These are phyloP conservation scores for Girardinus metallicus DNA, from an alignment of 2,797 vertebrate species.

Conservation along the genomic window DNA sequence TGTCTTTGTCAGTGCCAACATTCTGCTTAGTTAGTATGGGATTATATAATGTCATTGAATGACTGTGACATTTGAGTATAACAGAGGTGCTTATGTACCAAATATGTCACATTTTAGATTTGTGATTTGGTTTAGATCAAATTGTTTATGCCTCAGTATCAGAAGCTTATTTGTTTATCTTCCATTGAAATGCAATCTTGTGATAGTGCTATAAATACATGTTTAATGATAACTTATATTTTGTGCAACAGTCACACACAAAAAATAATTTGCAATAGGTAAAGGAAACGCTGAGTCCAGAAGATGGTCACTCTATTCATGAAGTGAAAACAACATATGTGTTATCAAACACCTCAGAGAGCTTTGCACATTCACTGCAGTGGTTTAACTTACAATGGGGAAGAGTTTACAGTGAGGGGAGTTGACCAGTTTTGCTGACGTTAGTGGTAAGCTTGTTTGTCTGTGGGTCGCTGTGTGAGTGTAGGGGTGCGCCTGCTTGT, in stretches of 20 bases:
- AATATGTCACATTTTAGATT: neutral
- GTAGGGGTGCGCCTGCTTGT: conserved; percentile 30
- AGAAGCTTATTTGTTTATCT: neutral
- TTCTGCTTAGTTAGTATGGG: neutral
- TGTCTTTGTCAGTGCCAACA: neutral
- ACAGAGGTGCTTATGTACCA: neutral
- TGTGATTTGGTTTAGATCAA: neutral
- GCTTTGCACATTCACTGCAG: conserved; percentile 58
- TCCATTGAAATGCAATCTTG: neutral
- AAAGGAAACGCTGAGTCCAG: neutral
- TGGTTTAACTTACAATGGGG: conserved; percentile 53
- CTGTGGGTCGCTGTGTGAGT: conserved; percentile 26
- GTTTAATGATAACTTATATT: neutral
- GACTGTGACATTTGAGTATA: neutral
- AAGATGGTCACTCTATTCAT: neutral
- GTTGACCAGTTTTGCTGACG: conserved; percentile 75
- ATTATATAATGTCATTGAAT: neutral
- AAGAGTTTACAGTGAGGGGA: conserved; percentile 33
- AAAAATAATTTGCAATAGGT: neutral
- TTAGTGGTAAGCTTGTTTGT: conserved; percentile 56
- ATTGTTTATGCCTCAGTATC: neutral
- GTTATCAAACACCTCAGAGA: conserved; percentile 29
- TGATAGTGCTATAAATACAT: neutral
- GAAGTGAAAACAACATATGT: neutral
- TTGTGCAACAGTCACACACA: conserved; percentile 15